A percentile compares a stretch with the other conserved stretches of the same genome.
These are phyloP conservation scores for Rhyacophila evoluta DNA, from an alignment of 2,888 invertebrate species.

Conservation along the genomic window DNA sequence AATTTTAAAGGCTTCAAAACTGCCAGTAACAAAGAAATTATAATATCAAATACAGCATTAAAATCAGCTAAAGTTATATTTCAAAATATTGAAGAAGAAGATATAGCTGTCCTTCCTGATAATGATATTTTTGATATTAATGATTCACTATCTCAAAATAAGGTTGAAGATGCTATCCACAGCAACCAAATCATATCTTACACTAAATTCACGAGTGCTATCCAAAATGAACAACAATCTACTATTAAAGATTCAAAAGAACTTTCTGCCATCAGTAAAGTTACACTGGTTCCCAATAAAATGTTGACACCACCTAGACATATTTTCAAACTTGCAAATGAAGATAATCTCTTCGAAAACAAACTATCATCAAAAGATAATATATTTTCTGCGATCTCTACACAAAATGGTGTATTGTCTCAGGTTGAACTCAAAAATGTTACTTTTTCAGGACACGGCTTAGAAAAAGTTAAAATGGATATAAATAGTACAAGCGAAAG, in stretches of 20 bases:
- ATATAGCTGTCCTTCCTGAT: background rate
- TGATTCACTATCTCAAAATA: background rate
- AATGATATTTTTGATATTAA: background rate
- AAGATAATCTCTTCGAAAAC: background rate
- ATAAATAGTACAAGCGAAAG: no score
- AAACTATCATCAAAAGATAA: background rate
- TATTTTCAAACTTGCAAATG: background rate
- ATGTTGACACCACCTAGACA: background rate
- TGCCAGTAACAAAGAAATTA: constrained; percentile 60
- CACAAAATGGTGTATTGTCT: background rate
- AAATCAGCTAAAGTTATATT: constrained; percentile 58
- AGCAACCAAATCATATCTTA: background rate
- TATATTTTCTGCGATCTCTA: background rate
- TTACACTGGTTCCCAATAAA: background rate
- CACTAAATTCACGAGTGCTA: no score
- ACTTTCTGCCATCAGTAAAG: background rate
- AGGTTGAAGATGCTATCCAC: background rate
- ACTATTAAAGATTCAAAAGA: background rate
- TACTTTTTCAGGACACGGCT: no score
- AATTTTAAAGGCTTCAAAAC: constrained; percentile 58
- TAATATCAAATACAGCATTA: constrained; percentile 59
- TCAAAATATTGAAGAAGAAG: constrained; percentile 53
- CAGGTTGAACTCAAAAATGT: no score
- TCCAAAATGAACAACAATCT: no score
- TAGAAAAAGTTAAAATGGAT: no score